These are phyloP conservation scores for Anneissia japonica DNA, from an alignment of 35 echinoderm and acorn worm genomes.

Conservation along the genomic window DNA sequence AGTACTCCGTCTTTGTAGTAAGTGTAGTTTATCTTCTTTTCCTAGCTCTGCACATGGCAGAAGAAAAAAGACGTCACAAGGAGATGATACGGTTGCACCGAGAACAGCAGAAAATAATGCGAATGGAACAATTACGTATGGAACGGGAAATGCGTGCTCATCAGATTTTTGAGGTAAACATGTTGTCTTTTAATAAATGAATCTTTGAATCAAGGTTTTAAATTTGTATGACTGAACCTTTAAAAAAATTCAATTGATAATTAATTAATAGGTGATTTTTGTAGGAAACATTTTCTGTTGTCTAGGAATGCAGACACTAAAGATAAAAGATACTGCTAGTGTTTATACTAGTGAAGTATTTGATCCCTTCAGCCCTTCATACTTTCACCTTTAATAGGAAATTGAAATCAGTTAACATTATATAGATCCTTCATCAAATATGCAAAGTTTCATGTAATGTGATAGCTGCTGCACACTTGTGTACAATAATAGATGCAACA, in stretches of 20 bases:
- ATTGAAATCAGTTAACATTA: neutral
- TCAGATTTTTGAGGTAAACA: conserved; percentile 81
- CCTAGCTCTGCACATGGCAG: conserved; percentile 70
- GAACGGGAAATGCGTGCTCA: conserved; percentile 84
- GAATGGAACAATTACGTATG: conserved; percentile 78
- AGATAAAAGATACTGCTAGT: too few relatives aligned
- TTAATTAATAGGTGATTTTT: too few relatives aligned
- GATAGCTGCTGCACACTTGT: neutral
- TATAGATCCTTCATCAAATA: neutral
- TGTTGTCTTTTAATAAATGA: neutral
- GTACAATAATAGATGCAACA: neutral
- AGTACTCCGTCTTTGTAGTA: too few relatives aligned
- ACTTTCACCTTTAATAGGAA: neutral
- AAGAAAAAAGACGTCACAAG: conserved; percentile 83
- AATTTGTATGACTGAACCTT: too few relatives aligned
- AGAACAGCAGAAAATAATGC: conserved; percentile 70
- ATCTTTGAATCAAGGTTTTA: too few relatives aligned
- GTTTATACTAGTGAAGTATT: neutral
- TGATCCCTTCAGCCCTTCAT: neutral
- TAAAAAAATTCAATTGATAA: too few relatives aligned
- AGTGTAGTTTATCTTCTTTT: too few relatives aligned
- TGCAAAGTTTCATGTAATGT: neutral
- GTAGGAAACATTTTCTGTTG: too few relatives aligned
- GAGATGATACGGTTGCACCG: conserved; percentile 62
- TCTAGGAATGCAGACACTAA: too few relatives aligned